These are phyloP conservation scores for Hybos culiciformis DNA, from an alignment of 2,888 invertebrate genomes.

Conservation along the genomic window DNA sequence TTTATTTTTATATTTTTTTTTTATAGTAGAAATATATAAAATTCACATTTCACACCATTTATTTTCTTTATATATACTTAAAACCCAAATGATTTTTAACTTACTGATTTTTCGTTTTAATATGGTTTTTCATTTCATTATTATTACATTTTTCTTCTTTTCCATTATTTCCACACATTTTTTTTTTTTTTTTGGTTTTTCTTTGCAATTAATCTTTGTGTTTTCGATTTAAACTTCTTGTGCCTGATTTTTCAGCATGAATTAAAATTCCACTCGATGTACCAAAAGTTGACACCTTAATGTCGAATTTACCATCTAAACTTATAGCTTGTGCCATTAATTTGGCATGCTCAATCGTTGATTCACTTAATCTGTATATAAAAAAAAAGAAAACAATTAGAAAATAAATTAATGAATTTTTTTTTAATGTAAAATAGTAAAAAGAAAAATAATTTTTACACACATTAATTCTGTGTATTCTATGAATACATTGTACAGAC, in stretches of 20 bases:
- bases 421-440: background rate
- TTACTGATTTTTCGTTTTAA: background rate
- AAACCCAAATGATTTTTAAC: too few relatives aligned
- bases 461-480: too few relatives aligned
- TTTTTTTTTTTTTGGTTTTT: background rate
- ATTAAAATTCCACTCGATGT: constrained; percentile 26
- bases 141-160: background rate
- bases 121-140: background rate
- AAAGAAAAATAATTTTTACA: background rate
- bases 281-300: constrained; percentile 26
- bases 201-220: constrained; percentile 19
- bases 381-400: constrained; percentile 2
- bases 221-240: constrained; percentile 24
- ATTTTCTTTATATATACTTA: too few relatives aligned
- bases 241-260: constrained; percentile 25
- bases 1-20: too few relatives aligned
- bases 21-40: too few relatives aligned
- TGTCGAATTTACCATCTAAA: constrained; percentile 26
- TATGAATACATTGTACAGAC: too few relatives aligned
- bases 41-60: too few relatives aligned
- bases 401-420: background rate
- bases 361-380: constrained; percentile 23
- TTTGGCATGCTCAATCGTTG: constrained; percentile 25
- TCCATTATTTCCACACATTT: background rate
- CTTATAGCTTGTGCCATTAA: constrained; percentile 26